Percentiles rank a stretch among this genome's conserved stretches.
phyloP scores from a whole-genome alignment of 92 coral and sea anemone species.

The Umimayanthus kanabou region DNA sequence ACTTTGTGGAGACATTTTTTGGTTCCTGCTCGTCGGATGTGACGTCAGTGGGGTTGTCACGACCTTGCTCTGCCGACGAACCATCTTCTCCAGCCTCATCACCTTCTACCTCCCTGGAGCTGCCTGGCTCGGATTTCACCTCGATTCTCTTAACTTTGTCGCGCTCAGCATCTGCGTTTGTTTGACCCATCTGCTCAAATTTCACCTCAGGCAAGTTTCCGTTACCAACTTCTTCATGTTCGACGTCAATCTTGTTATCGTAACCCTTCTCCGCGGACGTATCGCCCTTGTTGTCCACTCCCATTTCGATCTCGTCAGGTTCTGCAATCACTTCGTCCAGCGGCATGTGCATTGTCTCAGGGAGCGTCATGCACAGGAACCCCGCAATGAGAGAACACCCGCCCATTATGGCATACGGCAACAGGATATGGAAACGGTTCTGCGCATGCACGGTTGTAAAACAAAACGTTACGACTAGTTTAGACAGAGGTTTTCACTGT shows the following conservation, averaged over 20 bases:
- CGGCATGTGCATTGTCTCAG: slow-evolving; percentile 43
- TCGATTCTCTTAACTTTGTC: background rate
- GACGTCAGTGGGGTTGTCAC: slow-evolving; percentile 13
- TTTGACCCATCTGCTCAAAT: background rate
- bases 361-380: slow-evolving; percentile 27
- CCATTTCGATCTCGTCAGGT: slow-evolving; percentile 25
- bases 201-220: background rate
- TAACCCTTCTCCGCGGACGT: background rate
- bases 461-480: background rate
- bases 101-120: background rate
- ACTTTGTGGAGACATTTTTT: no score
- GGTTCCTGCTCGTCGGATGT: slow-evolving; percentile 5
- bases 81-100: background rate
- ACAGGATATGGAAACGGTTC: slow-evolving; percentile 21
- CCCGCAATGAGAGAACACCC: slow-evolving; percentile 29
- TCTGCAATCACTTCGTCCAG: slow-evolving; percentile 37
- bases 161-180: background rate
- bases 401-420: slow-evolving; percentile 39
- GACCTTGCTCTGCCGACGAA: background rate
- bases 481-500: background rate
- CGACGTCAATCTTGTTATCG: background rate
- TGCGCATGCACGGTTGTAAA: background rate
- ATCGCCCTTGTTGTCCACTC: background rate
- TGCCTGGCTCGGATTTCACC: background rate
- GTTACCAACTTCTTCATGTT: background rate